These are phyloP conservation scores for Acipenser transmontanus DNA, from an alignment of 2,797 vertebrate genomes.

Conservation along the genomic window DNA sequence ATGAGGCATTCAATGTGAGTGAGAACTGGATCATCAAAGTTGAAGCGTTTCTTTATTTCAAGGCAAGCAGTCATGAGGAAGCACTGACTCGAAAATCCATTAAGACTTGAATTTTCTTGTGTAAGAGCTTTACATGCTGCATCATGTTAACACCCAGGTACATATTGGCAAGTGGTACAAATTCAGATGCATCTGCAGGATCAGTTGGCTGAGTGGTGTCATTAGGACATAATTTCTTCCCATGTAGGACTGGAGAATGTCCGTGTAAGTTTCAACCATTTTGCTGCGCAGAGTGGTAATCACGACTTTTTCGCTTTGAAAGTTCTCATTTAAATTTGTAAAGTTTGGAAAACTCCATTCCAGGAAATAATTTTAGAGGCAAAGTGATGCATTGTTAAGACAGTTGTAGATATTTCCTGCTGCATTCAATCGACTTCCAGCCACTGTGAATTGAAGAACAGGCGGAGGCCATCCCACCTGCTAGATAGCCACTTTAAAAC, in stretches of 20 bases:
- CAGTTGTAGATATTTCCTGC: no score
- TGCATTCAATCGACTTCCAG: slow-evolving; percentile 16
- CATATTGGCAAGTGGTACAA: slow-evolving; percentile 13
- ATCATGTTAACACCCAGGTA: slow-evolving; percentile 22
- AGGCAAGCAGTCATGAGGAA: slow-evolving; percentile 15
- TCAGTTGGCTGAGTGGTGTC: slow-evolving; percentile 3
- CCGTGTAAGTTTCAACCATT: slow-evolving; percentile 16
- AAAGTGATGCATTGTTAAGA: slow-evolving; percentile 10
- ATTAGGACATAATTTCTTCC: slow-evolving; percentile 10
- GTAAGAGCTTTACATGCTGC: slow-evolving; percentile 16
- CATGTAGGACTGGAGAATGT: slow-evolving; percentile 13
- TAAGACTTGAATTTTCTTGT: slow-evolving; percentile 3
- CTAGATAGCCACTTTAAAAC: slow-evolving; percentile 10
- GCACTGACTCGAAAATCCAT: slow-evolving; percentile 17
- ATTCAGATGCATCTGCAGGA: neutral
- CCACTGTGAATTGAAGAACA: slow-evolving; percentile 4
- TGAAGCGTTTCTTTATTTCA: slow-evolving; percentile 14
- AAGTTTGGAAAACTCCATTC: slow-evolving; percentile 17
- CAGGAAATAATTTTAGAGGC: slow-evolving; percentile 17
- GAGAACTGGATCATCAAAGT: slow-evolving; percentile 15
- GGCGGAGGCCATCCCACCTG: slow-evolving; percentile 5
- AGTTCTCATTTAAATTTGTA: neutral
- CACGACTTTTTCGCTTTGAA: slow-evolving; percentile 6
- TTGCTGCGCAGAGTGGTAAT: slow-evolving; percentile 18
- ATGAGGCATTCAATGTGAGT: slow-evolving; percentile 10